phyloP scores from a whole-genome alignment of 2,888 invertebrate species.

The Aplocera efformata region DNA sequence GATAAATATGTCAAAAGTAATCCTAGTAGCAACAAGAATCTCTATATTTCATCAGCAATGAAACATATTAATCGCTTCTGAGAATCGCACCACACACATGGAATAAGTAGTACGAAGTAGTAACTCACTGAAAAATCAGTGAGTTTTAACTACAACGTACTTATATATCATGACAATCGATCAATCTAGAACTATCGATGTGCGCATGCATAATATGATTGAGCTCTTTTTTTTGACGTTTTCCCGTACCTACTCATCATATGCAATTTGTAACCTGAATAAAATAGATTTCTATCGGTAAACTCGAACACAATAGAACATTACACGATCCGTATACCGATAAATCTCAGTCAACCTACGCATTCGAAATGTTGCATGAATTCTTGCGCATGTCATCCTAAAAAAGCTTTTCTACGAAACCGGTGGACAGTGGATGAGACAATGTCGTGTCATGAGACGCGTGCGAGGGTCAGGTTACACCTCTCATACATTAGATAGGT shows the following conservation, averaged over 20 bases:
- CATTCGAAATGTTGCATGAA: slow-evolving; percentile 42
- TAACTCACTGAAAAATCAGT: no score
- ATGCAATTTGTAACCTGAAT: slow-evolving; percentile 47
- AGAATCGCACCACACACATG: no score
- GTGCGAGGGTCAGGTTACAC: slow-evolving; percentile 38
- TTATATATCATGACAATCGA: neutral
- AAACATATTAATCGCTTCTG: no score
- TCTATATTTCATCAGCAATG: no score
- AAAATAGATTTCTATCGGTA: slow-evolving; percentile 48
- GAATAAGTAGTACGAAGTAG: no score
- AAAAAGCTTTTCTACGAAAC: slow-evolving; percentile 54
- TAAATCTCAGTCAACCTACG: slow-evolving; percentile 53
- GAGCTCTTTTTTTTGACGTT: slow-evolving; percentile 13
- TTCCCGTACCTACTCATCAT: slow-evolving; percentile 27
- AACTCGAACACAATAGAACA: slow-evolving; percentile 54
- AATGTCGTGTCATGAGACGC: slow-evolving; percentile 49
- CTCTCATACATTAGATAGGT: slow-evolving; percentile 20
- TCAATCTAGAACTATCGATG: slow-evolving; percentile 1
- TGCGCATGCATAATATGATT: slow-evolving; percentile 9
- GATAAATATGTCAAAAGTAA: no score
- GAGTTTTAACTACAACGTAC: no score
- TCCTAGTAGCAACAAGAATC: no score
- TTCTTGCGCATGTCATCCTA: slow-evolving; percentile 47
- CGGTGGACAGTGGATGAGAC: slow-evolving; percentile 42
- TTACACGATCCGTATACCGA: slow-evolving; percentile 46